Evolutionary conservation across 2,888 invertebrate species (phyloP).

Genomic region (Tipula helvola): DNA sequence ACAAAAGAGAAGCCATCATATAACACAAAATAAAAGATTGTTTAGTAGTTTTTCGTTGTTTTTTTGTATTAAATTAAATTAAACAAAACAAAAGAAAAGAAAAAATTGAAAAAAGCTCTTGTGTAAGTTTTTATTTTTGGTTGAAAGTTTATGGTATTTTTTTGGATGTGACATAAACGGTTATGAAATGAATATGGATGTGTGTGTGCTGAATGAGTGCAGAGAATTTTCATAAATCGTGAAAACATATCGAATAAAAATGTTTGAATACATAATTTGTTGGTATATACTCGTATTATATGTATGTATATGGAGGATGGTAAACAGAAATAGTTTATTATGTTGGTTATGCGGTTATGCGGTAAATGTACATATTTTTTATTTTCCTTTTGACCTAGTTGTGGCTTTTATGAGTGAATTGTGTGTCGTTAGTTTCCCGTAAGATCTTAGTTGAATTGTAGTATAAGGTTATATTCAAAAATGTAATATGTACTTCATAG

Average conservation of each 20-base stretch:
- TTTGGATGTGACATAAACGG: background rate
- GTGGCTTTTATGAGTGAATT: background rate
- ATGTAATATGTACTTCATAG: no score
- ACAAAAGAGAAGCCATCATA: background rate
- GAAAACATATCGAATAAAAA: background rate
- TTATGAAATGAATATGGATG: background rate
- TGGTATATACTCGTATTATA: background rate
- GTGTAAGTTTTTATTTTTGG: background rate
- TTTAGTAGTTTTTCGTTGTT: background rate
- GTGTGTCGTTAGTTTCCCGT: background rate
- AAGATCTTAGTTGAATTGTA: no score
- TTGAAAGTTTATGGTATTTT: background rate
- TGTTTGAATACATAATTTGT: background rate
- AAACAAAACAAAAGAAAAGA: background rate
- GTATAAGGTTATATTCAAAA: no score
- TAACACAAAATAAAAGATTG: background rate
- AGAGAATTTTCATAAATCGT: background rate
- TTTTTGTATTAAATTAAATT: background rate
- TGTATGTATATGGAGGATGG: background rate
- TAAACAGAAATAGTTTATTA: background rate
- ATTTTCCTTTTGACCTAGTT: background rate
- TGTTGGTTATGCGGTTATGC: background rate
- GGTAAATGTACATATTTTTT: background rate
- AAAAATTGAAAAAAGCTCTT: background rate
- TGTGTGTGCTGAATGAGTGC: background rate